Evolutionary conservation across 2,797 vertebrate species (phyloP).

Genomic region (Fratercula arctica): DNA sequence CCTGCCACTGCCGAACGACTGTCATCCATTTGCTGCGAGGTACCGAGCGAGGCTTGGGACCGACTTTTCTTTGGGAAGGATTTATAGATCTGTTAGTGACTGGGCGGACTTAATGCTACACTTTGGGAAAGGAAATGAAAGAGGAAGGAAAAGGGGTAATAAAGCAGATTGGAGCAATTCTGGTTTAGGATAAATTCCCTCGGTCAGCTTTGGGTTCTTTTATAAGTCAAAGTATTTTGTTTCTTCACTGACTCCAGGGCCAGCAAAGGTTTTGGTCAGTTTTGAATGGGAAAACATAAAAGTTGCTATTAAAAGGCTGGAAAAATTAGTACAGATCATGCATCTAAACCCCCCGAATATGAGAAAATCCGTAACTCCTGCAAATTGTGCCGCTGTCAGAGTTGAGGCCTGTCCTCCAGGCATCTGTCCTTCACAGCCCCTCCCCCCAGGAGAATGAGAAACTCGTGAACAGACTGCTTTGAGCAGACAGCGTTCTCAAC

Average conservation of each 20-base stretch:
- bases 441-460: neutral
- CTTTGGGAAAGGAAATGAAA: slow-evolving; percentile 30
- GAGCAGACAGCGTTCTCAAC: neutral
- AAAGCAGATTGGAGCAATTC: neutral
- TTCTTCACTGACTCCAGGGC: neutral
- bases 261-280: neutral
- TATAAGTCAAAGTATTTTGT: neutral
- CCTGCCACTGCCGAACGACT: neutral
- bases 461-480: neutral
- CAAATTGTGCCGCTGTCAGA: neutral
- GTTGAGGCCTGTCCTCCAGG: neutral
- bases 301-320: neutral
- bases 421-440: neutral
- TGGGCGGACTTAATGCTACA: neutral
- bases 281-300: neutral
- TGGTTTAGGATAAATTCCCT: neutral
- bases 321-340: neutral
- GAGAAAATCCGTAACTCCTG: neutral
- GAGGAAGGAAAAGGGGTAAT: neutral
- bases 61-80: neutral
- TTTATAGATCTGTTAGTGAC: neutral
- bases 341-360: neutral
- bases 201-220: neutral
- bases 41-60: neutral
- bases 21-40: neutral